phyloP scores from a whole-genome alignment of 2,113 vertebrate genomes.

The Myotis lucifugus region DNA sequence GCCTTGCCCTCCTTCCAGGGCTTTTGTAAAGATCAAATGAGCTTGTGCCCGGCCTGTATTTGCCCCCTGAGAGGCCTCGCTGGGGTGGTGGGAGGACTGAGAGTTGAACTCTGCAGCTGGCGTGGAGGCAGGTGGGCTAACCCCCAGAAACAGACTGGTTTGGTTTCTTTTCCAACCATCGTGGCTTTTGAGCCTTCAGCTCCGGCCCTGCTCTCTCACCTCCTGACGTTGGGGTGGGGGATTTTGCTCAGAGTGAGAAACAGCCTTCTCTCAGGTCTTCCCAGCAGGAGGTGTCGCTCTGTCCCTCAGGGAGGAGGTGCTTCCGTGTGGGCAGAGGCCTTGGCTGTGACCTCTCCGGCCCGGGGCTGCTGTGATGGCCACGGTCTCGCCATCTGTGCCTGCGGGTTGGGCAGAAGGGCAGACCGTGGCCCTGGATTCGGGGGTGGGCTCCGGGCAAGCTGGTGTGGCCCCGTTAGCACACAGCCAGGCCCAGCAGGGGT shows the following conservation, averaged over 20 bases:
- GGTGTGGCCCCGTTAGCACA: no score
- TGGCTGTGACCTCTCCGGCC: background rate
- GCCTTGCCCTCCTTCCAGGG: background rate
- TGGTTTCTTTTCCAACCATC: constrained; percentile 60
- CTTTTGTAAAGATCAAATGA: background rate
- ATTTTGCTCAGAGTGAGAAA: constrained; percentile 76
- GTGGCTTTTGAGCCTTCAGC: background rate
- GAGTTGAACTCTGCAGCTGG: no score
- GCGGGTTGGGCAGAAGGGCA: background rate
- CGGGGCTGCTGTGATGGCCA: background rate
- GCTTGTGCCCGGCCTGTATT: background rate
- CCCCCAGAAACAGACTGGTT: background rate
- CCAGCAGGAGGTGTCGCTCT: constrained; percentile 27
- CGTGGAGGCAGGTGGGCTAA: background rate
- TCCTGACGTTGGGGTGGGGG: constrained; percentile 65
- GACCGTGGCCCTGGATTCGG: background rate
- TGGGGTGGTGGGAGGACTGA: background rate
- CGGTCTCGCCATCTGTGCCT: background rate
- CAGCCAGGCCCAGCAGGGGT: background rate
- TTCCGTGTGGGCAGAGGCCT: background rate
- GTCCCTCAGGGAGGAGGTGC: background rate
- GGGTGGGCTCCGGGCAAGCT: background rate
- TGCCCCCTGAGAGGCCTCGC: background rate
- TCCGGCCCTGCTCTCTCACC: constrained; percentile 5
- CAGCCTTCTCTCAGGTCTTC: background rate